Evolutionary conservation across 2,113 vertebrate species (phyloP).

Genomic region (Grammatotria lemairii): DNA sequence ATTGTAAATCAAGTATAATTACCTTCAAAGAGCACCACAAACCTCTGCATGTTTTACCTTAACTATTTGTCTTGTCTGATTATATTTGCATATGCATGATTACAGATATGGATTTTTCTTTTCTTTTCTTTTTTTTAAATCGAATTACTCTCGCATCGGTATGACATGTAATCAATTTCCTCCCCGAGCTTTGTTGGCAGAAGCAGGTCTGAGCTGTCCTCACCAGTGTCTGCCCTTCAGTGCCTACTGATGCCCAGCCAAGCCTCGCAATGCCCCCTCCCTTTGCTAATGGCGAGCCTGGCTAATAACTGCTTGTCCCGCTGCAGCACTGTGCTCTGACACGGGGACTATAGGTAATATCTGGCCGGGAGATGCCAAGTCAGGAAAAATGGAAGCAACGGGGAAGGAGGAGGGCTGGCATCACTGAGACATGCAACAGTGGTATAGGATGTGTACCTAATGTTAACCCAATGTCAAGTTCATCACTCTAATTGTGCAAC

Average conservation of each 20-base stretch:
- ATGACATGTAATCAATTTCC: constrained; percentile 33
- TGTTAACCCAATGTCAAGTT: background rate
- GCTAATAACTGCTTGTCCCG: constrained; percentile 52
- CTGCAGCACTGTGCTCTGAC: constrained; percentile 20
- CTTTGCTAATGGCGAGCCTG: constrained; percentile 33
- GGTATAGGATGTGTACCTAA: background rate
- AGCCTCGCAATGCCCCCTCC: background rate
- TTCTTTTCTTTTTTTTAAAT: background rate
- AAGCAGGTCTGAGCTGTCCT: constrained; percentile 9
- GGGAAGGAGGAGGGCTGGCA: background rate
- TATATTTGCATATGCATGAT: background rate
- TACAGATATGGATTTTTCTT: background rate
- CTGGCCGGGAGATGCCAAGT: constrained; percentile 9
- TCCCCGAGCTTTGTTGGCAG: constrained; percentile 2
- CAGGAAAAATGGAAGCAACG: constrained; percentile 17
- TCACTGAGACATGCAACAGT: background rate
- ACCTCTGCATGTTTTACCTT: background rate
- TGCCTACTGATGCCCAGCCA: constrained; percentile 31
- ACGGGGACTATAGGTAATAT: constrained; percentile 28
- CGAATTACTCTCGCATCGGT: background rate
- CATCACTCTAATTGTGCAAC: background rate
- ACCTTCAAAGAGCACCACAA: background rate
- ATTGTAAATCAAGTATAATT: background rate
- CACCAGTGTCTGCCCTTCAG: constrained; percentile 24
- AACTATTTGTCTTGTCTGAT: background rate